Conservation (phyloP, 2,888 invertebrate genomes). For the Stenotaenia linearis region DNA sequence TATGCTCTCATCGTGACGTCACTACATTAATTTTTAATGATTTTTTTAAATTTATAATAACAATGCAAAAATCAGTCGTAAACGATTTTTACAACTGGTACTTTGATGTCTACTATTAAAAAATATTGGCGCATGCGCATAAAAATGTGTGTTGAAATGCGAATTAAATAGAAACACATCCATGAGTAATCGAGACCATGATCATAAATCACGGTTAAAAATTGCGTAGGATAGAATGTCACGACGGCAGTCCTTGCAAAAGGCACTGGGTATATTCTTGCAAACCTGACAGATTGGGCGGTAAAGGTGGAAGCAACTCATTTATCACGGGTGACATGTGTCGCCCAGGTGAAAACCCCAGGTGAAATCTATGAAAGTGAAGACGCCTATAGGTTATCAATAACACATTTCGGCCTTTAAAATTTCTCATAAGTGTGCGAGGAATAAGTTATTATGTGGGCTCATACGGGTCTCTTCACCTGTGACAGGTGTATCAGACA, state of each 20-base stretch:
- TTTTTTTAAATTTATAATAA: neutral
- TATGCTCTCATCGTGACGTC: no score
- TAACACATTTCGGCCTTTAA: neutral
- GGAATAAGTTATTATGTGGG: neutral
- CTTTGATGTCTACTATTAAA: neutral
- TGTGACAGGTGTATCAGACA: slow-evolving; percentile 6
- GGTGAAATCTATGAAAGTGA: slow-evolving; percentile 7
- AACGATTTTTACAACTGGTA: neutral
- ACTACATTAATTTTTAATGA: no score
- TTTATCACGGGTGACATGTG: slow-evolving; percentile 11
- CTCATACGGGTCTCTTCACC: slow-evolving; percentile 10
- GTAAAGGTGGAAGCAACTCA: slow-evolving; percentile 8
- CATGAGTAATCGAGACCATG: neutral
- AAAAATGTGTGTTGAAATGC: neutral
- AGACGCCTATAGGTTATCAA: slow-evolving; percentile 15
- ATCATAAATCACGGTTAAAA: neutral
- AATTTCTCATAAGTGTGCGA: slow-evolving; percentile 3
- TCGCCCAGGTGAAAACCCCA: slow-evolving; percentile 19
- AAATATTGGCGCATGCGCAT: neutral
- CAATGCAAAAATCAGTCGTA: neutral
- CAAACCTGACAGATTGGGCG: slow-evolving; percentile 22
- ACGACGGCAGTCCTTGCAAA: neutral
- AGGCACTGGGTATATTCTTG: neutral
- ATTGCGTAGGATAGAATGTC: neutral
- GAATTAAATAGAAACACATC: slow-evolving; percentile 1